Conservation (phyloP, 2,888 invertebrate genomes). For the Eristalis intricaria region DNA sequence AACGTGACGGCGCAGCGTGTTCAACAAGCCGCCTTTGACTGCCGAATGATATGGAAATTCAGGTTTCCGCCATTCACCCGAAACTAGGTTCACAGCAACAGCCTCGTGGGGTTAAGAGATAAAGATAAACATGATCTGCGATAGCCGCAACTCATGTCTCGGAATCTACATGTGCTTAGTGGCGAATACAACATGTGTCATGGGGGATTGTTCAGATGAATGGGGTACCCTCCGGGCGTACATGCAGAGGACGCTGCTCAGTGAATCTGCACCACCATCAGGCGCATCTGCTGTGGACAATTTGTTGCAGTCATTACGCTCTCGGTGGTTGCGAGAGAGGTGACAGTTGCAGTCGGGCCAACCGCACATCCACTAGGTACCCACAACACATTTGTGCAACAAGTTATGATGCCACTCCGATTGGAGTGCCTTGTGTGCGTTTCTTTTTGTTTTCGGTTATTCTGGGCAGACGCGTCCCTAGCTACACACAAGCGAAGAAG, state of each 20-base stretch:
- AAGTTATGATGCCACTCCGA: conserved; percentile 21
- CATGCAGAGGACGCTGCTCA: neutral
- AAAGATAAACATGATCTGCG: conserved; percentile 45
- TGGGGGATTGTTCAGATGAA: conserved; percentile 38
- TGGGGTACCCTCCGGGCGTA: neutral
- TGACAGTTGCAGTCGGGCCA: conserved; percentile 33
- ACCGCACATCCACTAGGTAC: conserved; percentile 7
- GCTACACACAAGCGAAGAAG: neutral
- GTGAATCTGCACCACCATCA: conserved; percentile 26
- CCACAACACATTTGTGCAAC: conserved; percentile 27
- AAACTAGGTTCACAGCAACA: neutral
- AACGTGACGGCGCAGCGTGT: neutral
- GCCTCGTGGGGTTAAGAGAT: neutral
- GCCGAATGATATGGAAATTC: conserved; percentile 11
- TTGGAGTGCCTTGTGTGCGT: neutral
- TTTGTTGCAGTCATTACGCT: conserved; percentile 42
- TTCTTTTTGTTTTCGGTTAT: conserved; percentile 11
- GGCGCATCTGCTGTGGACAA: conserved; percentile 30
- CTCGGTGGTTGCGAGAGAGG: conserved; percentile 13
- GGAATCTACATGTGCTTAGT: conserved; percentile 52
- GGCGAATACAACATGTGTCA: conserved; percentile 45
- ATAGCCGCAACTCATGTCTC: conserved; percentile 40
- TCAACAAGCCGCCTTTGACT: neutral
- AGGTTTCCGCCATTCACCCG: neutral
- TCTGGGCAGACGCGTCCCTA: neutral